Percentiles rank a stretch among this genome's conserved stretches.
These are phyloP conservation scores for Mesorhabditis sp. DNA, from an alignment of 2,888 invertebrate species.

Conservation along the genomic window DNA sequence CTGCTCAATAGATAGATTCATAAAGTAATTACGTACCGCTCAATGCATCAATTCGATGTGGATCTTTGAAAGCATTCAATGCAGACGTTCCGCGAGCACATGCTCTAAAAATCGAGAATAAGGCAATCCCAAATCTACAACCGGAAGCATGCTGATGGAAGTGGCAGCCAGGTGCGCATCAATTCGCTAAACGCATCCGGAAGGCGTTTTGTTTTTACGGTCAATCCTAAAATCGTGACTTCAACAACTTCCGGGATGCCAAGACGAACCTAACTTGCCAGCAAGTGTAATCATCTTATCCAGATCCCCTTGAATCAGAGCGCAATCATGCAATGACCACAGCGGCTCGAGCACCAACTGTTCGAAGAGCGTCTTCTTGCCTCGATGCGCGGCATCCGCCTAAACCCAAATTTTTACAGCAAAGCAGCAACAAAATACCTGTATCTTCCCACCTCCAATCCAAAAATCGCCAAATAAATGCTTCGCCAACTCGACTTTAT, in stretches of 20 bases:
- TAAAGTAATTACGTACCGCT: not conserved
- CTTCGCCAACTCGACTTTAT: conserved; percentile 21
- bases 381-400: conserved; percentile 42
- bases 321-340: conserved; percentile 48
- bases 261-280: conserved; percentile 24
- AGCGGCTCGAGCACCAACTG: conserved; percentile 50
- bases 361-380: conserved; percentile 48
- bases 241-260: not conserved
- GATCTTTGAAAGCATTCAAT: conserved; percentile 23
- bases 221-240: conserved; percentile 12
- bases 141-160: conserved; percentile 44
- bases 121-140: not conserved
- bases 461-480: conserved; percentile 46
- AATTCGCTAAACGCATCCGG: conserved; percentile 53
- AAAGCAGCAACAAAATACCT: conserved; percentile 15
- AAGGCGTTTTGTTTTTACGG: conserved; percentile 33
- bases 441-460: conserved; percentile 24
- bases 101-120: conserved; percentile 17
- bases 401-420: conserved; percentile 8
- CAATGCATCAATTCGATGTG: conserved; percentile 13
- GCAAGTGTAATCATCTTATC: conserved; percentile 34
- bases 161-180: conserved; percentile 52
- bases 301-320: conserved; percentile 36
- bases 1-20: not conserved
- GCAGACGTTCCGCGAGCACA: conserved; percentile 34